phyloP scores from a whole-genome alignment of 2,797 vertebrate genomes.

The Emys orbicularis region DNA sequence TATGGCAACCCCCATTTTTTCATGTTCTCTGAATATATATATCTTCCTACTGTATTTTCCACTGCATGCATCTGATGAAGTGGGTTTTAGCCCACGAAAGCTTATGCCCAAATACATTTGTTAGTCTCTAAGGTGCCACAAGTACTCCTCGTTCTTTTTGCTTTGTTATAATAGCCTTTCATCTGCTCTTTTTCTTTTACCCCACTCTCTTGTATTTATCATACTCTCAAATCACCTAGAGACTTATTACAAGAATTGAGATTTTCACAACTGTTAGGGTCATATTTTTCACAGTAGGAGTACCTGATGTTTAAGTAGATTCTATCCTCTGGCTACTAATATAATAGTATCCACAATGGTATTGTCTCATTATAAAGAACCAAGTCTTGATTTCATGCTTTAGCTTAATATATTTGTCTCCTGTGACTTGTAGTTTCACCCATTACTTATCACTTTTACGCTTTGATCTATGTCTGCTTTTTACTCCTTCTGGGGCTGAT shows the following conservation, averaged over 20 bases:
- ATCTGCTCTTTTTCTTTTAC: neutral
- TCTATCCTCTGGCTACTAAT: neutral
- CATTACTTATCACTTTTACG: slow-evolving; percentile 58
- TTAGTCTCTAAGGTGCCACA: too few species aligned
- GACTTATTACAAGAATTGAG: neutral
- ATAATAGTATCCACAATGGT: neutral
- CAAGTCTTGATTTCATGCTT: slow-evolving; percentile 51
- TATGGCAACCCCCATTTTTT: too few species aligned
- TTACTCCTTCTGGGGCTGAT: slow-evolving; percentile 58
- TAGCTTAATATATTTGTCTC: slow-evolving; percentile 40
- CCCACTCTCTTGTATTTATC: neutral
- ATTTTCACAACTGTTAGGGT: neutral
- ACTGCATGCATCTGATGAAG: too few species aligned
- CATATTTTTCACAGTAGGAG: neutral
- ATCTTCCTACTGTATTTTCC: too few species aligned
- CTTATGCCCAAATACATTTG: too few species aligned
- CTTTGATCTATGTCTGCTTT: slow-evolving; percentile 64
- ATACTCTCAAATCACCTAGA: neutral
- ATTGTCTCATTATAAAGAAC: neutral
- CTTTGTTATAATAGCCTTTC: neutral
- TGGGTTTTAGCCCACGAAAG: too few species aligned
- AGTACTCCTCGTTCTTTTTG: too few species aligned
- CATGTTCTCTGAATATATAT: too few species aligned
- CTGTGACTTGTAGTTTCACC: slow-evolving; percentile 52
- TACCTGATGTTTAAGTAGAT: slow-evolving; percentile 1